These are phyloP conservation scores for Microplitis manilae DNA, from an alignment of 2,888 invertebrate genomes.

Conservation along the genomic window DNA sequence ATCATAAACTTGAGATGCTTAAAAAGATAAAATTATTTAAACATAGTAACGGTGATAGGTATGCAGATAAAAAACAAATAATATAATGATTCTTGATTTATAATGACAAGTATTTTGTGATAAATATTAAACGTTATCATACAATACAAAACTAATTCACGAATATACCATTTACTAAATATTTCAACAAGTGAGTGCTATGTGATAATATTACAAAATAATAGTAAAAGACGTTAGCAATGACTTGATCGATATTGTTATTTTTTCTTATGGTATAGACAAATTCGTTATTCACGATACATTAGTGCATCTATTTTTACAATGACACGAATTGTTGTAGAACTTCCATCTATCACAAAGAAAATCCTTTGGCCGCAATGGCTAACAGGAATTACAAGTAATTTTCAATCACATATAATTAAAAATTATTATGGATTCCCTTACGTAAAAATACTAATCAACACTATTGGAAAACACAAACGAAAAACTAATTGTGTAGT, in stretches of 20 bases:
- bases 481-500: too few relatives aligned
- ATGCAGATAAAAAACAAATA: background rate
- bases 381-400: constrained; percentile 58
- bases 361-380: constrained; percentile 57
- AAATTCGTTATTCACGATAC: background rate
- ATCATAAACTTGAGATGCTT: background rate
- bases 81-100: background rate
- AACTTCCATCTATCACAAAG: background rate
- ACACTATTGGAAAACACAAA: too few relatives aligned
- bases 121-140: background rate
- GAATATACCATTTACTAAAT: background rate
- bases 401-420: constrained; percentile 30
- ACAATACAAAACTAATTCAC: background rate
- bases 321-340: constrained; percentile 3
- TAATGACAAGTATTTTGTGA: background rate
- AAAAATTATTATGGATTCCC: background rate
- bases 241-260: background rate
- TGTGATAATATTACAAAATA: background rate
- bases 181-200: background rate
- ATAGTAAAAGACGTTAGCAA: background rate
- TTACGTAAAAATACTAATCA: too few relatives aligned
- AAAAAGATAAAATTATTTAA: background rate
- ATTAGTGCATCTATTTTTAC: background rate
- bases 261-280: background rate
- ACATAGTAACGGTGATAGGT: background rate